Conservation (phyloP, 2,888 invertebrate species). For the Cephus sareptanus region DNA sequence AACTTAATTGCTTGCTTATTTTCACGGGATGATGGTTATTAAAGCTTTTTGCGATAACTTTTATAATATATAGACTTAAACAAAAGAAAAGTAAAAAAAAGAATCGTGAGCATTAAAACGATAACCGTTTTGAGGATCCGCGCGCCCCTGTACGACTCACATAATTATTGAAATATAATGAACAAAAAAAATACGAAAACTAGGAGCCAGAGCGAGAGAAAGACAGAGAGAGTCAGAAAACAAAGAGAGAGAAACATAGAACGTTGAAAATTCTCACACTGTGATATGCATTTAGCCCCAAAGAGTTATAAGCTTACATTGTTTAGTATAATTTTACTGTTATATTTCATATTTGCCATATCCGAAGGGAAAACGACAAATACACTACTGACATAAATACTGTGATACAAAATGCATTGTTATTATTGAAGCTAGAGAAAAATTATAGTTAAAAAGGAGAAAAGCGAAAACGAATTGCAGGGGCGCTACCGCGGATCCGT, state of each 20-base stretch:
- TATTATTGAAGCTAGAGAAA: conserved; percentile 59
- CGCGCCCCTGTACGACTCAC: conserved; percentile 47
- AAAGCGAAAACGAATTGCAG: conserved; percentile 27
- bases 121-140: conserved; percentile 36
- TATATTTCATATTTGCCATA: conserved; percentile 63
- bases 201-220: conserved; percentile 29
- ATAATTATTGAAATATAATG: conserved; percentile 22
- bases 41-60: conserved; percentile 42
- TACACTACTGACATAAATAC: conserved; percentile 57
- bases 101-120: conserved; percentile 32
- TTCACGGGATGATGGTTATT: conserved; percentile 36
- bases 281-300: conserved; percentile 65
- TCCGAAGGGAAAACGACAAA: conserved; percentile 60
- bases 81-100: neutral
- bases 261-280: conserved; percentile 58
- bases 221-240: conserved; percentile 27
- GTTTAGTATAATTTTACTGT: conserved; percentile 60
- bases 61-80: conserved; percentile 38
- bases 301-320: conserved; percentile 63
- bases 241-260: conserved; percentile 33
- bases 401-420: conserved; percentile 64
- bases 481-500: conserved; percentile 44
- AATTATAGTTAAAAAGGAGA: conserved; percentile 36
- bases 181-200: conserved; percentile 31
- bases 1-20: conserved; percentile 51